Percentiles rank a stretch among this genome's conserved stretches.
phyloP scores from a whole-genome alignment of 2,113 vertebrate genomes.

The Podiceps cristatus region DNA sequence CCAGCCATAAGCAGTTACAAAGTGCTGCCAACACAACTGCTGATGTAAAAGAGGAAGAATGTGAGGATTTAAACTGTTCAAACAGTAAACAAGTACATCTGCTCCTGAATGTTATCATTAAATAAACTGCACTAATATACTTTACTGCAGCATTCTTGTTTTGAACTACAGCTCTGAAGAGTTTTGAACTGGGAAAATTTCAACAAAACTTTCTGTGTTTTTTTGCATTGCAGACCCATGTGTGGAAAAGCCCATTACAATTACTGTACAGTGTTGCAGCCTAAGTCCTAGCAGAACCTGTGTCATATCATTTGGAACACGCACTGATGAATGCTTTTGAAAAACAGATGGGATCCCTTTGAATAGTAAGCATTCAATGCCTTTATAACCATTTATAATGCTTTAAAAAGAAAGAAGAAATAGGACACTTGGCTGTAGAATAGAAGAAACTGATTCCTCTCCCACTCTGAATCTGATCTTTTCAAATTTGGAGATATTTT shows the following conservation, averaged over 20 bases:
- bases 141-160: neutral
- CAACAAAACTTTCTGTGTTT: neutral
- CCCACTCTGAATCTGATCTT: neutral
- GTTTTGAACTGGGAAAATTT: slow-evolving; percentile 3
- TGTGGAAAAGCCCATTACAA: slow-evolving; percentile 45
- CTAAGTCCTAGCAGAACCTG: neutral
- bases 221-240: slow-evolving; percentile 27
- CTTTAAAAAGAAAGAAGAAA: neutral
- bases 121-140: neutral
- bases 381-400: neutral
- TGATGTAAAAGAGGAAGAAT: slow-evolving; percentile 43
- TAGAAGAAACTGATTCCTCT: neutral
- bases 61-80: slow-evolving; percentile 9
- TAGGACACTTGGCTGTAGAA: neutral
- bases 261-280: slow-evolving; percentile 24
- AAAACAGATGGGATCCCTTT: neutral
- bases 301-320: slow-evolving; percentile 37
- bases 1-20: slow-evolving; percentile 45
- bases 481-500: neutral
- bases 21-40: slow-evolving; percentile 18
- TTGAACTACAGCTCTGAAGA: neutral
- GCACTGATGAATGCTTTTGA: neutral
- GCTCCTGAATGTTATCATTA: slow-evolving; percentile 30
- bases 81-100: slow-evolving; percentile 63
- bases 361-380: neutral